These are phyloP conservation scores for Anoncus sp. DNA, from an alignment of 2,888 invertebrate species.

Conservation along the genomic window DNA sequence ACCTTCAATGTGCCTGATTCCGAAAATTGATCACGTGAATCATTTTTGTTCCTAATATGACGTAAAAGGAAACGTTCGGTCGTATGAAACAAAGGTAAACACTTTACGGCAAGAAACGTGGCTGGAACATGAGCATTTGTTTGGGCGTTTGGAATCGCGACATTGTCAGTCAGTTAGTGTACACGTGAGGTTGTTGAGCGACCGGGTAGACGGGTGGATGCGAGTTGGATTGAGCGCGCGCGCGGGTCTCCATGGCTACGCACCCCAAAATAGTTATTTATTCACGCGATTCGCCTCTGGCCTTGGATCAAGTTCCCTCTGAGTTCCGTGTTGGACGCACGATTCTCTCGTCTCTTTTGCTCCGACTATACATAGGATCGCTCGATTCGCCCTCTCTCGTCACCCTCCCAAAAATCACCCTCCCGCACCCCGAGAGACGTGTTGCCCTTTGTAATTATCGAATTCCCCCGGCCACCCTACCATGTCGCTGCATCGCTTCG, in stretches of 20 bases:
- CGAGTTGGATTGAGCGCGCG: conserved; percentile 44
- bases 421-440: conserved; percentile 52
- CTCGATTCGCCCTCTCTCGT: conserved; percentile 33
- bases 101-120: neutral
- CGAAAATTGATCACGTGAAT: too few species aligned
- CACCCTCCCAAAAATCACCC: conserved; percentile 48
- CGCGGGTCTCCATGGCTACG: conserved; percentile 75
- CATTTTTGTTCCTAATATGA: neutral
- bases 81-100: conserved; percentile 2
- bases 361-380: conserved; percentile 2
- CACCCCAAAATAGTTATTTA: conserved; percentile 79
- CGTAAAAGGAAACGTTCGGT: neutral
- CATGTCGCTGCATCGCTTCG: conserved; percentile 39
- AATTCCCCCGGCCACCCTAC: conserved; percentile 51
- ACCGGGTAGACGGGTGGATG: conserved; percentile 29
- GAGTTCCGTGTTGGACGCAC: conserved; percentile 37
- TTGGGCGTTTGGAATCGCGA: conserved; percentile 59
- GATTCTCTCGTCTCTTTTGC: conserved; percentile 34
- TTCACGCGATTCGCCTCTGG: conserved; percentile 78
- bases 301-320: conserved; percentile 63
- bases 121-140: neutral
- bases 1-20: too few species aligned
- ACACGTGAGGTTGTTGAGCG: conserved; percentile 60
- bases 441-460: conserved; percentile 70
- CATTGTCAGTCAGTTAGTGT: conserved; percentile 65